Evolutionary conservation across 1,140 invertebrate species (phyloP), one percentile per base, ranked within the genome.

Genomic region (Bombus vancouverensis): DNA sequence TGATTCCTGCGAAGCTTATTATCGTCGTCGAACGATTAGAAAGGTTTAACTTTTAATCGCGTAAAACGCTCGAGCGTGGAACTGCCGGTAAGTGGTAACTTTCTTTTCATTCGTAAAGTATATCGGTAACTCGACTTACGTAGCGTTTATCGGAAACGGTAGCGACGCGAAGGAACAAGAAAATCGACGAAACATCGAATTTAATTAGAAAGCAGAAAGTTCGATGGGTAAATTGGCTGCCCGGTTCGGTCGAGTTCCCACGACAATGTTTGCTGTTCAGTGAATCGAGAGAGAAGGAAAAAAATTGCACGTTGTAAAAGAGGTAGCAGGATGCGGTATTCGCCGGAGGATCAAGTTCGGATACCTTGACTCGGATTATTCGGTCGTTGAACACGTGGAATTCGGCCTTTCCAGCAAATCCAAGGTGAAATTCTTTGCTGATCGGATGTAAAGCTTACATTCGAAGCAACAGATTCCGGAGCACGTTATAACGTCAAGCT

Each of bases 361-460:
- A 71, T 81, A 71, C 62, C 59, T 80, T 39, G 34, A 74, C 70
- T 62, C 39, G 53, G 18, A 42, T 75, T 76, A 47, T 66, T 83
- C 81, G 81, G 57, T 75, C 73, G 42, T 25, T 34, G 62, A 76
- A 65, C 71, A 47, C 57, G 12, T 15, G 81, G 71, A 82, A 75
- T 66, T 6, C 34, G 32, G 22, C n/a, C 22, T 66, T 66, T 66
- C 18, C 25, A 22, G 28, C n/a, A 66, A 82, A 37, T 76, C 59
- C 53, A 47, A 82, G 39, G 39, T 34, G 57, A 75, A 82, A 65
- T 82, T 82, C 71, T 62, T 82, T n/a, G 28, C 44, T n/a, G 47
- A 0, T 2, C 32, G 34, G 34, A 62, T 47, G 71, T 10, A 32
- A 32, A 37, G 47, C 42, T 53, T 28, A 22, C 73, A 13, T 53